phyloP scores from a whole-genome alignment of 2,113 vertebrate genomes.

The Oriolus oriolus region DNA sequence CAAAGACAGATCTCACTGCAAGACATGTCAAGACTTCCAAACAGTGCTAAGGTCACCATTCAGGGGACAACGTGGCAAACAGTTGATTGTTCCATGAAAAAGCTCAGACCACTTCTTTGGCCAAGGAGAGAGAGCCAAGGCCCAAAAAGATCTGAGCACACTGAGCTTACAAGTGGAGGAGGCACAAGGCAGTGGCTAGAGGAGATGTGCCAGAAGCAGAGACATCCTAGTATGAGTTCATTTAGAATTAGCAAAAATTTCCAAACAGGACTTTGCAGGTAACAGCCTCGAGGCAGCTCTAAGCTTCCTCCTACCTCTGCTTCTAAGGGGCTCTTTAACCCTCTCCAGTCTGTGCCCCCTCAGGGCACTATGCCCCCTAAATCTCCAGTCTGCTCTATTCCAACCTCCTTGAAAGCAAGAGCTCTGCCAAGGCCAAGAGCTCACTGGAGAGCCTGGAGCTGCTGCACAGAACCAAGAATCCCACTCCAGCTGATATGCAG shows the following conservation, averaged over 20 bases:
- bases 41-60: not conserved
- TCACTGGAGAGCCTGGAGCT: not conserved
- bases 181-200: not conserved
- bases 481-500: not conserved
- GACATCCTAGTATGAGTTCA: not conserved
- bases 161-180: not conserved
- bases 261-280: not conserved
- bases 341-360: not conserved
- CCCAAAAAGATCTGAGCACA: not conserved
- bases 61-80: not conserved
- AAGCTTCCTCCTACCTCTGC: not conserved
- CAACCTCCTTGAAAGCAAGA: not conserved
- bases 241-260: not conserved
- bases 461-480: not conserved
- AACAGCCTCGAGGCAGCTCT: not conserved
- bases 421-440: not conserved
- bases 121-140: not conserved
- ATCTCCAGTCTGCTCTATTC: not conserved
- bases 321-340: not conserved
- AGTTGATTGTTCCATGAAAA: not conserved
- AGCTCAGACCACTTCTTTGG: not conserved
- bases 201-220: not conserved
- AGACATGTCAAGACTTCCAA: not conserved
- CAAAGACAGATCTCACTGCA: not conserved
- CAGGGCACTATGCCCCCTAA: not conserved